Conservation (phyloP, 2,888 invertebrate genomes). For the Platerodrilus igneus region DNA sequence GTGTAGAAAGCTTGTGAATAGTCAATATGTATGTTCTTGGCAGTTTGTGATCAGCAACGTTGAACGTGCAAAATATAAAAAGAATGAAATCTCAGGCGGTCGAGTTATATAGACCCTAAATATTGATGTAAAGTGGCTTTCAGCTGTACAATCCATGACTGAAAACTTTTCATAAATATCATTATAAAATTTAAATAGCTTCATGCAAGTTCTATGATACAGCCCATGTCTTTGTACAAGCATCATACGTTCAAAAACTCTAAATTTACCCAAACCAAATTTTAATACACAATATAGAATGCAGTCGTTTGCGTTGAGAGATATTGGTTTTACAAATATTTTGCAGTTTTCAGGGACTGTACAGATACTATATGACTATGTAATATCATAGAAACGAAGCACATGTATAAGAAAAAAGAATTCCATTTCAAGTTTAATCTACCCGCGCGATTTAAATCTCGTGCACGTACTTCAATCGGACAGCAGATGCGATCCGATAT, state of each 20-base stretch:
- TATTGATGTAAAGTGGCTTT: slow-evolving; percentile 34
- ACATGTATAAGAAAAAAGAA: slow-evolving; percentile 40
- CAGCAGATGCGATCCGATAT: slow-evolving; percentile 43
- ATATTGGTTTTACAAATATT: neutral
- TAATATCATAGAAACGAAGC: slow-evolving; percentile 37
- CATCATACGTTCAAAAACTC: too few relatives aligned
- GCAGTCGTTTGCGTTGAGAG: neutral
- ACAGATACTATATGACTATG: slow-evolving; percentile 34
- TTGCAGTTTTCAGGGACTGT: slow-evolving; percentile 22
- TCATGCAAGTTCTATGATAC: too few relatives aligned
- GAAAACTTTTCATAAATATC: slow-evolving; percentile 13
- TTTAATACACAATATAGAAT: too few relatives aligned
- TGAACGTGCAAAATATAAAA: slow-evolving; percentile 35
- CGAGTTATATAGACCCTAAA: slow-evolving; percentile 36
- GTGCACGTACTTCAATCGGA: slow-evolving; percentile 42
- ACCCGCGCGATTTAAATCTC: slow-evolving; percentile 41
- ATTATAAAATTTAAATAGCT: slow-evolving; percentile 1
- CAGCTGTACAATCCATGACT: slow-evolving; percentile 21
- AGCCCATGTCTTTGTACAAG: too few relatives aligned
- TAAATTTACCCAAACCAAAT: too few relatives aligned
- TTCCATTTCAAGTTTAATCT: slow-evolving; percentile 41
- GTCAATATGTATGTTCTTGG: slow-evolving; percentile 21
- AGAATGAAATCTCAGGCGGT: slow-evolving; percentile 38
- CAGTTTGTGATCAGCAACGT: slow-evolving; percentile 29
- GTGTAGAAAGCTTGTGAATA: slow-evolving; percentile 16